Evolutionary conservation across 2,797 vertebrate genomes (phyloP).

Genomic region (Nyctibius grandis): DNA sequence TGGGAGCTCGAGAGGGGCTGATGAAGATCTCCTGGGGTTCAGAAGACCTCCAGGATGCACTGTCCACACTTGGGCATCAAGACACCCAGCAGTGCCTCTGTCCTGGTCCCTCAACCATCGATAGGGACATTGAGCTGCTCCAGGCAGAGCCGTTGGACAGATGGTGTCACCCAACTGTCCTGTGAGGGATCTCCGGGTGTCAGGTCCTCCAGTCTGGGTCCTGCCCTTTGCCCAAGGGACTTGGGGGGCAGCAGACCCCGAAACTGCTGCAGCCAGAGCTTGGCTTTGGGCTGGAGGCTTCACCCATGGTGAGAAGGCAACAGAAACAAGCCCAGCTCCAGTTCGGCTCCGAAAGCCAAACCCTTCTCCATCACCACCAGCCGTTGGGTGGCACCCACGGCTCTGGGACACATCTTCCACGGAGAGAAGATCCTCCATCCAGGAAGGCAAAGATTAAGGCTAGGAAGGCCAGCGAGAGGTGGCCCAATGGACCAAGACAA

Average conservation of each 20-base stretch:
- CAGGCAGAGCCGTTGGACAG: rapidly evolving
- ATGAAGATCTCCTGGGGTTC: no score
- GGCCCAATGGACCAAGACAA: neutral
- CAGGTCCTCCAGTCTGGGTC: neutral
- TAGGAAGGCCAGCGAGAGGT: neutral
- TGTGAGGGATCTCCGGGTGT: neutral
- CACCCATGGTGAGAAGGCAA: neutral
- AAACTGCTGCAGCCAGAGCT: neutral
- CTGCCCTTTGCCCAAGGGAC: neutral
- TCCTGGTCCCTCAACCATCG: neutral
- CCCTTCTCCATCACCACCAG: neutral
- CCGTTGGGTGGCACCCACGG: neutral
- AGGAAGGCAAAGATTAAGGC: no score
- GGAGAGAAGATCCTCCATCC: neutral
- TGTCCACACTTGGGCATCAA: neutral
- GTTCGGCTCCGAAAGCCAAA: no score
- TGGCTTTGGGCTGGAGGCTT: neutral
- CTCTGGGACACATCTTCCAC: neutral
- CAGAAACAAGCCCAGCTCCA: neutral
- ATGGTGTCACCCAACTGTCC: neutral
- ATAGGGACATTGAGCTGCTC: rapidly evolving
- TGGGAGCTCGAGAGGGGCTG: no score
- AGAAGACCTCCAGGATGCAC: neutral
- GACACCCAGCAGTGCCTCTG: neutral
- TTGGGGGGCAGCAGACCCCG: neutral